Evolutionary conservation across 2,888 invertebrate species (phyloP).

Genomic region (Philhelius pedissequus): DNA sequence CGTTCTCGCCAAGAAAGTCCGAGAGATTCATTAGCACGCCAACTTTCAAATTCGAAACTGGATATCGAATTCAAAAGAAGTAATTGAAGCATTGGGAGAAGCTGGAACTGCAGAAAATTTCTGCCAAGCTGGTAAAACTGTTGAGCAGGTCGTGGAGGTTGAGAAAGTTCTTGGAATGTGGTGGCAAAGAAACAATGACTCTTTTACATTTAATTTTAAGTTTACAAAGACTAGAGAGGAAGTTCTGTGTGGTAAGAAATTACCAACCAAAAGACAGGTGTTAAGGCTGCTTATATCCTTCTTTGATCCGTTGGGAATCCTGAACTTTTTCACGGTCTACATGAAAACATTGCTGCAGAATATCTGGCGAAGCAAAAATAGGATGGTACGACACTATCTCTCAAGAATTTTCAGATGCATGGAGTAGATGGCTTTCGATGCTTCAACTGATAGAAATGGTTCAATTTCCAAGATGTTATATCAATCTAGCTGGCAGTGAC

Average conservation of each 20-base stretch:
- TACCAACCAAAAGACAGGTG: conserved; percentile 63
- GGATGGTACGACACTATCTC: conserved; percentile 57
- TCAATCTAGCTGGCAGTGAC: background rate
- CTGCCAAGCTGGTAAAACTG: no score
- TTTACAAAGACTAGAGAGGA: conserved; percentile 46
- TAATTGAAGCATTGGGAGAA: conserved; percentile 34
- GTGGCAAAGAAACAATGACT: conserved; percentile 45
- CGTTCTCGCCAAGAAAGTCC: no score
- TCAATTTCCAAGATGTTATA: conserved; percentile 53
- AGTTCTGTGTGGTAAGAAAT: conserved; percentile 2
- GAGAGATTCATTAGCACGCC: no score
- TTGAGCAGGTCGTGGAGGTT: conserved; percentile 37
- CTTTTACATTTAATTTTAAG: conserved; percentile 44
- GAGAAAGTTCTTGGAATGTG: conserved; percentile 60
- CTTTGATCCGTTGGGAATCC: conserved; percentile 56
- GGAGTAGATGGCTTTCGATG: conserved; percentile 33
- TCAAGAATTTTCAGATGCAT: conserved; percentile 24
- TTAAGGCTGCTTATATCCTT: conserved; percentile 59
- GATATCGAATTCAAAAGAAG: conserved; percentile 46
- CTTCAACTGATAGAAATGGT: conserved; percentile 24
- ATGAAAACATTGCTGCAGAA: conserved; percentile 62
- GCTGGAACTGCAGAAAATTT: background rate
- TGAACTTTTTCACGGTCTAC: conserved; percentile 24
- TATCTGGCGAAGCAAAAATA: conserved; percentile 53
- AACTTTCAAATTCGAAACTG: no score